These are phyloP conservation scores for Lobophora halterata DNA, from an alignment of 2,888 invertebrate species.

Conservation along the genomic window DNA sequence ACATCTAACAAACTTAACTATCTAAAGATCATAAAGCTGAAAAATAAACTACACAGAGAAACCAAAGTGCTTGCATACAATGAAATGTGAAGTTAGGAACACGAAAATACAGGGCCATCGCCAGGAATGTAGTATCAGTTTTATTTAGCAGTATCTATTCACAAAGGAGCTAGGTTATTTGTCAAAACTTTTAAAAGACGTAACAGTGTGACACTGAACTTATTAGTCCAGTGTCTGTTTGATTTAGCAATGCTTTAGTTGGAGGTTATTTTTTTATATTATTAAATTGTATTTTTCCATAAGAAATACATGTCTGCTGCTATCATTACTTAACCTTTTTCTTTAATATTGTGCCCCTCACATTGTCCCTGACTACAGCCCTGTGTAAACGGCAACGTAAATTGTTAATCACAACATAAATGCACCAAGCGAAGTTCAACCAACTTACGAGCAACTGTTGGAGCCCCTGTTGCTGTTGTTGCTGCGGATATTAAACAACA, in stretches of 20 bases:
- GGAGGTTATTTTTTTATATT: no score
- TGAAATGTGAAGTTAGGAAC: conserved; percentile 50
- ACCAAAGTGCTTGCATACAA: conserved; percentile 49
- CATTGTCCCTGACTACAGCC: conserved; percentile 35
- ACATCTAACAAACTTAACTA: conserved; percentile 27
- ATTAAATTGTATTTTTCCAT: no score
- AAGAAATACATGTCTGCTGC: no score
- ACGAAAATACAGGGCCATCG: conserved; percentile 21
- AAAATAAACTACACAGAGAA: conserved; percentile 37
- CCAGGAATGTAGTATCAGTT: conserved; percentile 9
- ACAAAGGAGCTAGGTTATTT: no score
- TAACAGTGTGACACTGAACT: no score
- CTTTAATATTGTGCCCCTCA: no score
- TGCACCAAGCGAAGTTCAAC: conserved; percentile 59
- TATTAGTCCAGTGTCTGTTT: no score
- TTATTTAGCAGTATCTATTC: no score
- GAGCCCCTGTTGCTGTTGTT: conserved; percentile 95
- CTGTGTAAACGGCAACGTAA: conserved; percentile 36
- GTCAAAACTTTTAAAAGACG: no score
- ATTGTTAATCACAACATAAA: conserved; percentile 69
- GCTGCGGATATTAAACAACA: conserved; percentile 69
- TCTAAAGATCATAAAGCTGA: conserved; percentile 28
- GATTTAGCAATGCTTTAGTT: no score
- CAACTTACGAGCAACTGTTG: conserved; percentile 95
- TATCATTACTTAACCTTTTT: no score